Evolutionary conservation across 1,140 invertebrate species (phyloP).

Genomic region (Dolichoris vasculosae): DNA sequence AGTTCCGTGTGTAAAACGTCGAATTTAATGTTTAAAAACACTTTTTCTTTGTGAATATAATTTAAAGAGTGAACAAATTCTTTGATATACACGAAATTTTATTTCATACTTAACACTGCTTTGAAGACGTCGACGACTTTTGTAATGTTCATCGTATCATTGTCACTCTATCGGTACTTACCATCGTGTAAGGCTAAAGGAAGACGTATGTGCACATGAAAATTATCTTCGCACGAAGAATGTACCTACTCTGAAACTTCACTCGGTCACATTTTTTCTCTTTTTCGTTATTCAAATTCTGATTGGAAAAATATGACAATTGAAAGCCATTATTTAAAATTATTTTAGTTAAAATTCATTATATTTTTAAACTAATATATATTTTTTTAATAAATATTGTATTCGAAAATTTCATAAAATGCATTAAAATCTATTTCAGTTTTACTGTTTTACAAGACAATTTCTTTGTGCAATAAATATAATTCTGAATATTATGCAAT

Average conservation of each 20-base stretch:
- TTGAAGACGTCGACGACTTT: slow-evolving; percentile 18
- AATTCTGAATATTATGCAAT: no score
- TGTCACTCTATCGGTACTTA: slow-evolving; percentile 22
- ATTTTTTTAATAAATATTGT: background rate
- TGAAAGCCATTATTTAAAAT: slow-evolving; percentile 10
- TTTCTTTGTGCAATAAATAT: no score
- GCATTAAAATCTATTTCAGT: no score
- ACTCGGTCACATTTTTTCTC: background rate
- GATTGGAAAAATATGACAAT: background rate
- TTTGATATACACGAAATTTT: slow-evolving; percentile 34
- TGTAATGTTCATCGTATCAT: slow-evolving; percentile 39
- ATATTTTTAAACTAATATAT: background rate
- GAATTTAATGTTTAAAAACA: slow-evolving; percentile 16
- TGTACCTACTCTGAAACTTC: background rate
- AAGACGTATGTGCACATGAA: background rate
- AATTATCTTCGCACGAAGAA: background rate
- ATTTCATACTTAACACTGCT: slow-evolving; percentile 27
- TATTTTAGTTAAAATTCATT: no score
- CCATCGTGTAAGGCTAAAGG: slow-evolving; percentile 25
- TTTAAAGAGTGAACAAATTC: background rate
- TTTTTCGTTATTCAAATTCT: background rate
- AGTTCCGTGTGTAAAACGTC: background rate
- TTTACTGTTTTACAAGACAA: no score
- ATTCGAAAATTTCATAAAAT: no score
- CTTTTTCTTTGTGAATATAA: background rate